These are phyloP conservation scores for Dione juno DNA, from an alignment of 2,888 invertebrate genomes.

Conservation along the genomic window DNA sequence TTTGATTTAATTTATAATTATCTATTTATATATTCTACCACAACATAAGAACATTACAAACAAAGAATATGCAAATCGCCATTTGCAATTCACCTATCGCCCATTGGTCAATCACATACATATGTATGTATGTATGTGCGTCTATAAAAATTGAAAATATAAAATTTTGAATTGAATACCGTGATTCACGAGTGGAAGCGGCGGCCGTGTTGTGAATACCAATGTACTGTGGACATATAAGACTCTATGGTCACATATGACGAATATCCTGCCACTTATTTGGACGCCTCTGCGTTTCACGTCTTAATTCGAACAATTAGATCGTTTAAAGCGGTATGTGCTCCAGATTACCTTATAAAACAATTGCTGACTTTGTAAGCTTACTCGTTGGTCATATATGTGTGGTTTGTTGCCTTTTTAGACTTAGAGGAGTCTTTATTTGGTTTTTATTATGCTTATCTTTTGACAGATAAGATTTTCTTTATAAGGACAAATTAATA, in stretches of 20 bases:
- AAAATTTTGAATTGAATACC: slow-evolving; percentile 48
- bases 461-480: not conserved
- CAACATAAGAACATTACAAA: not conserved
- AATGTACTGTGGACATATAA: slow-evolving; percentile 60
- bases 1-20: no score
- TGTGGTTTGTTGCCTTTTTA: not conserved
- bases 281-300: slow-evolving; percentile 55
- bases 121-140: not conserved
- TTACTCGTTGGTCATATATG: not conserved
- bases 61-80: slow-evolving; percentile 1
- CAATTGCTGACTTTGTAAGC: not conserved
- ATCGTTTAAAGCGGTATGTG: slow-evolving; percentile 32
- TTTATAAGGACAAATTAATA: not conserved
- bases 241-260: slow-evolving; percentile 62
- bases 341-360: slow-evolving; percentile 38
- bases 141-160: slow-evolving; percentile 45
- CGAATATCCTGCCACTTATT: slow-evolving; percentile 60
- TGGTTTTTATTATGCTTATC: not conserved
- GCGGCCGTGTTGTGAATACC: slow-evolving; percentile 66
- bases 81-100: slow-evolving; percentile 30
- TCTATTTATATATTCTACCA: not conserved
- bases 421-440: not conserved
- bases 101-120: slow-evolving; percentile 31
- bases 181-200: slow-evolving; percentile 72
- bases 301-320: slow-evolving; percentile 49